Conservation (phyloP, 1,140 invertebrate genomes). For the Drosophila ambigua region DNA sequence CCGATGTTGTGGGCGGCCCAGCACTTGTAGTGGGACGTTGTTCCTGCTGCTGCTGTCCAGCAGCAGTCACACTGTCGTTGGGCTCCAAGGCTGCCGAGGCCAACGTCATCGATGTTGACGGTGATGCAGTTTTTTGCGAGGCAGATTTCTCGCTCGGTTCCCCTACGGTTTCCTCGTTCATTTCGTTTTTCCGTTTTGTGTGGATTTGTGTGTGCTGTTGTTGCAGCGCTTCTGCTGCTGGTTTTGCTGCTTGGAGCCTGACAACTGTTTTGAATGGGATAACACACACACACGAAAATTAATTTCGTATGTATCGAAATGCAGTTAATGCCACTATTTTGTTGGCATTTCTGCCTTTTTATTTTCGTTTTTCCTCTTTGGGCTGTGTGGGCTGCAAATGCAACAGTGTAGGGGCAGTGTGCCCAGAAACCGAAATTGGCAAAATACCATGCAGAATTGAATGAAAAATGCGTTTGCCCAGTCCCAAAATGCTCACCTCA, state of each 20-base stretch:
- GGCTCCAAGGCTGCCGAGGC: conserved; percentile 69
- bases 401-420: conserved; percentile 55
- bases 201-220: conserved; percentile 6
- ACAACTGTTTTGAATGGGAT: too few species aligned
- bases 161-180: conserved; percentile 66
- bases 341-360: conserved; percentile 55
- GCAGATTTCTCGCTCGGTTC: conserved; percentile 64
- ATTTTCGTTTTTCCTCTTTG: conserved; percentile 20
- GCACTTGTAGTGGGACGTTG: conserved; percentile 2
- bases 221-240: conserved; percentile 1
- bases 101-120: conserved; percentile 65
- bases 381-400: conserved; percentile 57
- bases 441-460: too few species aligned
- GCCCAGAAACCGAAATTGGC: background rate
- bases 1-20: background rate
- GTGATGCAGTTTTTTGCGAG: conserved; percentile 66
- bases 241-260: background rate
- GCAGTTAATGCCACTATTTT: conserved; percentile 59
- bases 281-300: too few species aligned
- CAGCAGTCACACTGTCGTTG: conserved; percentile 30
- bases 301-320: conserved; percentile 36
- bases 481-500: background rate
- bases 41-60: conserved; percentile 23
- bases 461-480: too few species aligned
- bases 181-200: conserved; percentile 25